Base-by-base conservation (phyloP, 2,797 vertebrate genomes). In the Morus bassanus region DNA sequence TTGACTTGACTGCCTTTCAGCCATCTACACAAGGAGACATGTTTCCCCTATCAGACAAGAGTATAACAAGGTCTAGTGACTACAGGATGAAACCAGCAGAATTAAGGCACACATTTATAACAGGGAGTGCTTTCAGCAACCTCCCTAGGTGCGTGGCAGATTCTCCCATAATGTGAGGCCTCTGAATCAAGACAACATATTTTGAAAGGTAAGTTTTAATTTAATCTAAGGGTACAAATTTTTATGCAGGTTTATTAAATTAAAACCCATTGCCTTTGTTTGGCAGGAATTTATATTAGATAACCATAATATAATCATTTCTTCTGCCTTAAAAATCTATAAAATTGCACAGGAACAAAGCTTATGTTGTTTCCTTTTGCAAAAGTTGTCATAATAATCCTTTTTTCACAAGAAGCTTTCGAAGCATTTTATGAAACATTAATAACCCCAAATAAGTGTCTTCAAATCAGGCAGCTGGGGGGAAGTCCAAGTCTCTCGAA, bases 1-100 rank as follows among this genome's bases (percentile, higher is more conserved):
- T 37, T 96, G 89, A 85, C 72, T 95, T 88, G 93, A 84, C 56
- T 72, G 76, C 94, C 86, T 84, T 82, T 95, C 79, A 94, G 63
- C 76, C 91, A 86, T 73, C 85, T 23, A 88, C 48, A 31, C 59
- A 48, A 48, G 82, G 65, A 92, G 73, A 64, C 41, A 48, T 8
- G 22, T 92, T 96, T 97, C 73, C 69, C 77, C 73, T 45, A 18
- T 24, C 79, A 90, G 73, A 84, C 61, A 92, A 41, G 69, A 64
- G 69, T 51, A 18, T 57, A 85, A 91, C 51, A 88, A 82, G 65
- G 73, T 91, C 69, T 83, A 56, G 73, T 63, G 89, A 65, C 50
- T 77, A 48, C 61, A 63, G 25, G 75, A 69, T n/a, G 15, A 97
- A 85, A n/a, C 50, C 50, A 85, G 68, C 13, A 79, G 59, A 81